A percentile compares a stretch with the other conserved stretches of the same genome.
Evolutionary conservation across 2,113 vertebrate species (phyloP).

Genomic region (human): GRCh38 chr17:7403001-7403500

Average conservation of each 20-base stretch:
- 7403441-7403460: neutral
- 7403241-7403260: neutral
- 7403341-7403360: slow-evolving; percentile 93
- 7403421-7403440: slow-evolving; percentile 10
- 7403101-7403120: slow-evolving; percentile 88
- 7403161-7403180: slow-evolving; percentile 92
- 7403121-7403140: slow-evolving; percentile 84
- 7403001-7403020: neutral
- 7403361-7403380: slow-evolving; percentile 93
- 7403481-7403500: neutral
- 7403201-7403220: slow-evolving; percentile 86
- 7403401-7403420: neutral
- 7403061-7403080: slow-evolving; percentile 87
- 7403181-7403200: slow-evolving; percentile 89
- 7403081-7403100: slow-evolving; percentile 91
- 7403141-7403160: slow-evolving; percentile 92
- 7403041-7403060: neutral
- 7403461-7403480: neutral
- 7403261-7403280: neutral
- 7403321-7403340: slow-evolving; percentile 89
- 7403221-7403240: neutral
- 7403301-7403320: slow-evolving; percentile 88
- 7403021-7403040: slow-evolving; percentile 13
- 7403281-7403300: neutral
- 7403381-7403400: slow-evolving; percentile 88